phyloP scores from a whole-genome alignment of 2,888 invertebrate species.

The Perizoma flavofasciatum region DNA sequence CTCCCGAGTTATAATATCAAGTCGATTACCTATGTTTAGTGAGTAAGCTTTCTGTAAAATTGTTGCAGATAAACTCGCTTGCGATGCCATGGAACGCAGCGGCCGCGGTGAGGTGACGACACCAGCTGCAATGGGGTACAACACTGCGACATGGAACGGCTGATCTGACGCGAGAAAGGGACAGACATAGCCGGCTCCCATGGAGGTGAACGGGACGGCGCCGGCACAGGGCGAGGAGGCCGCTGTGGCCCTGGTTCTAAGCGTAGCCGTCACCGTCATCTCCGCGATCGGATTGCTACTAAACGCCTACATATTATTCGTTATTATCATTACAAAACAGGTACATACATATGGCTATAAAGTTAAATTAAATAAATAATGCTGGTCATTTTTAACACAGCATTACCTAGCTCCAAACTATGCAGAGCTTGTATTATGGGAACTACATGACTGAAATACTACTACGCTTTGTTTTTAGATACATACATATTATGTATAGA shows the following conservation, averaged over 20 bases:
- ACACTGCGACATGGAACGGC: slow-evolving; percentile 51
- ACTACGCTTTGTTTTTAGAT: too few relatives aligned
- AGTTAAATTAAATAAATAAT: too few relatives aligned
- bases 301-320: slow-evolving; percentile 89
- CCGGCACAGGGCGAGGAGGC: slow-evolving; percentile 76
- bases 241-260: slow-evolving; percentile 87
- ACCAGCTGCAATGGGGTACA: slow-evolving; percentile 43
- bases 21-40: too few relatives aligned
- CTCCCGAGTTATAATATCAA: too few relatives aligned
- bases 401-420: too few relatives aligned
- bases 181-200: slow-evolving; percentile 51
- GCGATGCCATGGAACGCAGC: slow-evolving; percentile 77
- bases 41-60: slow-evolving; percentile 9
- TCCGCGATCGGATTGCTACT: slow-evolving; percentile 88
- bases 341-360: slow-evolving; percentile 54
- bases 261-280: slow-evolving; percentile 87
- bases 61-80: slow-evolving; percentile 52
- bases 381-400: too few relatives aligned
- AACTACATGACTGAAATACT: too few relatives aligned
- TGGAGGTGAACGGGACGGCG: slow-evolving; percentile 78
- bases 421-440: too few relatives aligned
- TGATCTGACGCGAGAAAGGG: slow-evolving; percentile 51
- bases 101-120: slow-evolving; percentile 73
- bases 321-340: slow-evolving; percentile 89
- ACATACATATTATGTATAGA: too few relatives aligned